A percentile compares a stretch with the other conserved stretches of the same genome.
phyloP scores from a whole-genome alignment of 2,888 invertebrate species.

The Macrophya alboannulata region DNA sequence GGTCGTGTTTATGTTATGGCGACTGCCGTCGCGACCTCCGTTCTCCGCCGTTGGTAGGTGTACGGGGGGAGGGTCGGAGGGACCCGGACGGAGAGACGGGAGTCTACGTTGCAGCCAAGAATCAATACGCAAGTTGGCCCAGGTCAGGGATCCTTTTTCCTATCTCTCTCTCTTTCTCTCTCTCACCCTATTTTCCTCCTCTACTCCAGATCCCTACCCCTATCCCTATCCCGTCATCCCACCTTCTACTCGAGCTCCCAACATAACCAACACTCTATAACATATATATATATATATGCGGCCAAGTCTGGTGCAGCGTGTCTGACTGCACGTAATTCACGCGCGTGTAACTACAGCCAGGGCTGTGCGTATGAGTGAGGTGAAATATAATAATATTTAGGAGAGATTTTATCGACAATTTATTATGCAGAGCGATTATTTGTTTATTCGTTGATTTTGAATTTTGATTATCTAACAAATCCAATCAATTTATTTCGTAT shows the following conservation, averaged over 20 bases:
- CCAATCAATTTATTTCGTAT: too few species aligned
- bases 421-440: background rate
- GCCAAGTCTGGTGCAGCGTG: background rate
- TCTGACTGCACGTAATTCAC: background rate
- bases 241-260: background rate
- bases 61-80: background rate
- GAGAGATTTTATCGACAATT: background rate
- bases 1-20: background rate
- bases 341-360: background rate
- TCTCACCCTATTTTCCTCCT: background rate
- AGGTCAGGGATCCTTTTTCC: constrained; percentile 57
- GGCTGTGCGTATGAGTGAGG: background rate
- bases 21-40: background rate
- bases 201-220: background rate
- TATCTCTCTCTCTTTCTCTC: background rate
- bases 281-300: background rate
- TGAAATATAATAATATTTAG: background rate
- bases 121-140: constrained; percentile 59
- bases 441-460: too few species aligned
- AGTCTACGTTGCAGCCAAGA: constrained; percentile 54
- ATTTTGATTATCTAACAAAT: too few species aligned
- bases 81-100: constrained; percentile 5
- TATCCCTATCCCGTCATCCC: background rate
- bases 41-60: background rate
- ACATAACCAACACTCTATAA: too few species aligned